These are phyloP conservation scores for Anneissia japonica DNA, from an alignment of 35 echinoderm and acorn worm genomes.

Conservation along the genomic window DNA sequence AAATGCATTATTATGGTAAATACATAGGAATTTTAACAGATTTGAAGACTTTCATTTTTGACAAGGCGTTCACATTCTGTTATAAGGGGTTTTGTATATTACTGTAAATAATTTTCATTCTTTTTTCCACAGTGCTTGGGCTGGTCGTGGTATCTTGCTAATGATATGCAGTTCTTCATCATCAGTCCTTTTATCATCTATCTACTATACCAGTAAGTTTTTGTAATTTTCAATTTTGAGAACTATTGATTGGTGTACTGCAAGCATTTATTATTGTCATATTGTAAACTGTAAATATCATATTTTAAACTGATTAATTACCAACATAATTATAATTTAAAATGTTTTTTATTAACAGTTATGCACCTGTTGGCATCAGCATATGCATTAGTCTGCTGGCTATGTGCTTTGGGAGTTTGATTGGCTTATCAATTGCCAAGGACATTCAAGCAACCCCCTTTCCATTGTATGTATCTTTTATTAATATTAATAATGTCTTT, in stretches of 20 bases:
- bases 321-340: background rate
- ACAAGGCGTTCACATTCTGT: too few species aligned
- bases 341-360: background rate
- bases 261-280: too few species aligned
- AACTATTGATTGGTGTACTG: background rate
- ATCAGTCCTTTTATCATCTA: conserved; percentile 30
- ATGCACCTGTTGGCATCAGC: background rate
- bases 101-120: too few species aligned
- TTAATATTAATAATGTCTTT: too few species aligned
- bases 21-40: too few species aligned
- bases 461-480: background rate
- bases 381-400: background rate
- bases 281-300: too few species aligned
- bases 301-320: background rate
- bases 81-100: too few species aligned
- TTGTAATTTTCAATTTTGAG: background rate
- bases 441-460: background rate
- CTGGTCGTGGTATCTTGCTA: conserved; percentile 38
- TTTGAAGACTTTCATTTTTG: too few species aligned
- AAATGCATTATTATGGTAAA: too few species aligned
- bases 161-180: conserved; percentile 57
- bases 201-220: conserved; percentile 49
- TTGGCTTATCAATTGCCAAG: background rate
- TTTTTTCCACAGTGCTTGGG: conserved; percentile 23
- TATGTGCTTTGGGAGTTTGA: background rate